Base-by-base conservation (phyloP, 2,888 invertebrate species). In the Tyria jacobaeae region DNA sequence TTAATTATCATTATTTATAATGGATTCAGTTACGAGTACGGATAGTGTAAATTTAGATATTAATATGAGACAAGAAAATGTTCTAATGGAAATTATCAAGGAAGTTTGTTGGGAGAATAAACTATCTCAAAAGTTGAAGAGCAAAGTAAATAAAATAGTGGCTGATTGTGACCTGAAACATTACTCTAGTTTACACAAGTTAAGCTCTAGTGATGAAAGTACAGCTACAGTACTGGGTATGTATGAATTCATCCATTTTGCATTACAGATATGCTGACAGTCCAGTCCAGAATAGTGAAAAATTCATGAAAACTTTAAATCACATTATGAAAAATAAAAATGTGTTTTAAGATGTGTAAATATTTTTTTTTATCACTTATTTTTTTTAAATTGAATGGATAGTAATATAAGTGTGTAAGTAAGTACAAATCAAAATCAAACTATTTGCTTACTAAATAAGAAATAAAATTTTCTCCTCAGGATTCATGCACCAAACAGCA, bases 161-260 rank as follows among this genome's bases (percentile, higher is more conserved):
- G 85, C 91, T 1, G 91, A 92, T 60, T 91, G 89, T 60, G 90
- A 94, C 62, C 81, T 94, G 5, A 83, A 82, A 5, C 86, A 91
- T 70, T 84, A 93, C 68, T 83, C 90, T 4, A 92, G 91, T 64
- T 81, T 94, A 31, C 93, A 94, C 66, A 92, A 86, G 71, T 75
- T 92, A 15, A 89, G 84, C 62, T 87, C 90, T 12, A 85, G 89
- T 17, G 90, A 94, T 81, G 90, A 92, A 57, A 89, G 89, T 62
- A 89, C 92, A 35, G 87, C 91, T 14, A 89, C 89, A 25, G 71
- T 94, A 49, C 71, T 94, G 48, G 94, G 94, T 93, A 81, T 75
- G 71, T 39, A 50, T 35, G 3, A 12, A 24, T 53, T 44, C 12
- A 7, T 34, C 21, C 3, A 35, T n/a, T 3, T 6, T 44, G 21